phyloP scores from a whole-genome alignment of 2,113 vertebrate species.

The Etheostoma cragini region DNA sequence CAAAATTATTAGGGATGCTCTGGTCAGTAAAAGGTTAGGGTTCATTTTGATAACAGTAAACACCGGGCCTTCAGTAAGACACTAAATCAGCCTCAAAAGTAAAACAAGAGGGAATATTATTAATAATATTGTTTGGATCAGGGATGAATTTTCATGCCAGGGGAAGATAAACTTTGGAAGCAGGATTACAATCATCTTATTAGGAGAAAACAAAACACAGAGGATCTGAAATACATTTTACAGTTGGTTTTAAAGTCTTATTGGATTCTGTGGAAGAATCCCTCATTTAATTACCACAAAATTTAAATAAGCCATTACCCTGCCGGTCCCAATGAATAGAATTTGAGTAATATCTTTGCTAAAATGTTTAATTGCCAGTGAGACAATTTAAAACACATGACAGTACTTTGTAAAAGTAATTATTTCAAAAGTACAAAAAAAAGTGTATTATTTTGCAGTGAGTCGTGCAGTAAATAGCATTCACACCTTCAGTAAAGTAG shows the following conservation, averaged over 20 bases:
- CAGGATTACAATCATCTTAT: conserved; percentile 12
- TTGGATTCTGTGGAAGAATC: conserved; percentile 17
- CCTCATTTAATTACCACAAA: conserved; percentile 35
- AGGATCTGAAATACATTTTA: conserved; percentile 6
- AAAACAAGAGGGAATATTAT: not conserved
- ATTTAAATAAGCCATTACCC: conserved; percentile 32
- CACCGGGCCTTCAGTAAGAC: conserved; percentile 4
- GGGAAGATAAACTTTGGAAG: conserved; percentile 21
- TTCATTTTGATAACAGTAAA: not conserved
- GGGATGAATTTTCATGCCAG: conserved; percentile 21
- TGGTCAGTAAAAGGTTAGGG: not conserved
- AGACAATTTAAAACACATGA: conserved; percentile 34
- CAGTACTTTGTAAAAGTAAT: conserved; percentile 18
- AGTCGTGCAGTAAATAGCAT: conserved; percentile 45
- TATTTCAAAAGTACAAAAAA: conserved; percentile 14
- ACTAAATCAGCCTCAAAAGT: conserved; percentile 3
- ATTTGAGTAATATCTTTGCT: conserved; percentile 22
- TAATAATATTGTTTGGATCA: not conserved
- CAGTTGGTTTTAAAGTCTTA: conserved; percentile 17
- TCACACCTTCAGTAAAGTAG: conserved; percentile 44
- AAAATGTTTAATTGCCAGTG: conserved; percentile 45
- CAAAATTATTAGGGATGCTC: not conserved
- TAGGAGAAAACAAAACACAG: not conserved
- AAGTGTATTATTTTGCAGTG: conserved; percentile 33
- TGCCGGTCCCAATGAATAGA: conserved; percentile 3